Evolutionary conservation across 1,140 invertebrate genomes (phyloP).

Genomic region (Sitobion miscanthi): DNA sequence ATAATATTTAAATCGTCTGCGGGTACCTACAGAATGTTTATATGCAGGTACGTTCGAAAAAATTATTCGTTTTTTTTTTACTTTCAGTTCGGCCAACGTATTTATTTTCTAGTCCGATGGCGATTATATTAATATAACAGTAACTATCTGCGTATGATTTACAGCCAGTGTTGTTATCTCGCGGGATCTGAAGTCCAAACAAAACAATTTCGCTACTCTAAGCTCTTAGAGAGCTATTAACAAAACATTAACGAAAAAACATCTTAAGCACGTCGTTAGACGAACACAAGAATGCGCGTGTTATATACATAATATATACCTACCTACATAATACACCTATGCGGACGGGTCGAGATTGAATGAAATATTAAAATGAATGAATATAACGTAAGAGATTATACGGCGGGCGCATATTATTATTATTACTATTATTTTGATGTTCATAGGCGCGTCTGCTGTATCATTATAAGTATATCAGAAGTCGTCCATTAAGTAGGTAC

Average conservation of each 20-base stretch:
- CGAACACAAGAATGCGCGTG: not conserved
- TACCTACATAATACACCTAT: not conserved
- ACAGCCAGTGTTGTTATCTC: not conserved
- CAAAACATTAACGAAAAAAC: slow-evolving; percentile 11
- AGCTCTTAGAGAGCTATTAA: not conserved
- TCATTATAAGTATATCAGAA: slow-evolving; percentile 39
- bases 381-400: slow-evolving; percentile 27
- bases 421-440: not conserved
- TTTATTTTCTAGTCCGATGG: not conserved
- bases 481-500: slow-evolving; percentile 7
- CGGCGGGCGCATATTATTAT: not conserved
- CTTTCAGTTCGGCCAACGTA: not conserved
- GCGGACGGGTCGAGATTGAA: not conserved
- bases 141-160: not conserved
- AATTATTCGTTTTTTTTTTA: not conserved
- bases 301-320: not conserved
- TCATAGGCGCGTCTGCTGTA: not conserved
- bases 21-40: not conserved
- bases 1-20: not conserved
- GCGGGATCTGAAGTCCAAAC: not conserved
- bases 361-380: slow-evolving; percentile 20
- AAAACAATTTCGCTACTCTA: not conserved
- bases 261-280: slow-evolving; percentile 13
- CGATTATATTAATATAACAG: not conserved
- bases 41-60: not conserved